These are phyloP conservation scores for Cavia aperea DNA, from an alignment of 2,113 vertebrate genomes.

Conservation along the genomic window DNA sequence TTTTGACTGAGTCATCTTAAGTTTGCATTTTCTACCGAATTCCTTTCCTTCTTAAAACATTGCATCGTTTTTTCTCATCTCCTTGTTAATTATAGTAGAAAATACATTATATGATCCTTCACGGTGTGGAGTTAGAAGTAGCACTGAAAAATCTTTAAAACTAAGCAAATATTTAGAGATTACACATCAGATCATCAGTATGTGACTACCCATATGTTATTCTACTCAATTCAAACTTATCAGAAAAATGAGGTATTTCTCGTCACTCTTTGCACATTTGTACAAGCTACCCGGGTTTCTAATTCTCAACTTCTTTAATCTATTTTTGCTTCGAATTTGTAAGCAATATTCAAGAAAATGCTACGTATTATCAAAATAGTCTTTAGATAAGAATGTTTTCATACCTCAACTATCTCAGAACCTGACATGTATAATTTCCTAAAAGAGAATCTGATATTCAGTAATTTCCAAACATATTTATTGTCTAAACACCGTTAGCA, in stretches of 20 bases:
- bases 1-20: neutral
- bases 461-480: neutral
- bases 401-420: neutral
- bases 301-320: neutral
- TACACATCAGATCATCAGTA: neutral
- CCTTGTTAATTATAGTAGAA: neutral
- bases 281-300: neutral
- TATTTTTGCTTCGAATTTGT: neutral
- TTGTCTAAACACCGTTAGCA: neutral
- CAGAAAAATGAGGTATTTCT: neutral
- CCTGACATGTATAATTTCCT: neutral
- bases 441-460: neutral
- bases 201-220: neutral
- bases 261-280: neutral
- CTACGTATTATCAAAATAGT: neutral
- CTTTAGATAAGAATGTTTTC: neutral
- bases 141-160: neutral
- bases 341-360: neutral
- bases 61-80: neutral
- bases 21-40: constrained; percentile 20
- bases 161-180: neutral
- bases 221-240: neutral
- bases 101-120: neutral
- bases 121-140: neutral
- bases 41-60: neutral